Evolutionary conservation across 1,140 invertebrate species (phyloP).

Genomic region (Aradophagus sp.): DNA sequence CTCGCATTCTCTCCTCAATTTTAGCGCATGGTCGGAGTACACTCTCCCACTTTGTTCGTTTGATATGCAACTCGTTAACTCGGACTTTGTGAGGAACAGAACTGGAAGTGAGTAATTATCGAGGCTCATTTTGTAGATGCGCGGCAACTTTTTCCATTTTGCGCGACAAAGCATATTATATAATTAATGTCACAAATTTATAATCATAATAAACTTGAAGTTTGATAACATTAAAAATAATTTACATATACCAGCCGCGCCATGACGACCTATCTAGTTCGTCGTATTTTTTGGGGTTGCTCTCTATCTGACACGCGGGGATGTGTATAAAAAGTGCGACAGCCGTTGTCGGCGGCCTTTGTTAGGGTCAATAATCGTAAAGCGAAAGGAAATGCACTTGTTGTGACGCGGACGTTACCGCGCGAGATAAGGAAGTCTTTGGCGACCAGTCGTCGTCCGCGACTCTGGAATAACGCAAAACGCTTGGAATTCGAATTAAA

Average conservation of each 20-base stretch:
- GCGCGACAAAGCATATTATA: constrained; percentile 56
- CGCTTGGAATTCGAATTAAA: too few relatives aligned
- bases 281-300: constrained; percentile 20
- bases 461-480: too few relatives aligned
- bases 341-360: too few relatives aligned
- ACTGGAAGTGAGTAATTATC: constrained; percentile 61
- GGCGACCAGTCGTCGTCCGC: too few relatives aligned
- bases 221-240: constrained; percentile 55
- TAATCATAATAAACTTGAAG: constrained; percentile 56
- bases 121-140: constrained; percentile 60
- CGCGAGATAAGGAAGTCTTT: too few relatives aligned
- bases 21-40: constrained; percentile 67
- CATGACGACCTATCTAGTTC: constrained; percentile 37
- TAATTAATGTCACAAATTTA: constrained; percentile 58
- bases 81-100: constrained; percentile 60
- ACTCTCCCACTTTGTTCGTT: constrained; percentile 63
- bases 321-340: background rate
- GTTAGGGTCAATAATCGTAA: too few relatives aligned
- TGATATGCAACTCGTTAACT: constrained; percentile 59
- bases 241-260: constrained; percentile 38
- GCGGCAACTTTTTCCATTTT: constrained; percentile 59
- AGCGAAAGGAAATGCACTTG: too few relatives aligned
- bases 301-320: constrained; percentile 2
- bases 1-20: constrained; percentile 62
- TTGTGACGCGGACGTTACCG: too few relatives aligned